phyloP scores from a whole-genome alignment of 2,888 invertebrate genomes.

The Drosophila koepferae region DNA sequence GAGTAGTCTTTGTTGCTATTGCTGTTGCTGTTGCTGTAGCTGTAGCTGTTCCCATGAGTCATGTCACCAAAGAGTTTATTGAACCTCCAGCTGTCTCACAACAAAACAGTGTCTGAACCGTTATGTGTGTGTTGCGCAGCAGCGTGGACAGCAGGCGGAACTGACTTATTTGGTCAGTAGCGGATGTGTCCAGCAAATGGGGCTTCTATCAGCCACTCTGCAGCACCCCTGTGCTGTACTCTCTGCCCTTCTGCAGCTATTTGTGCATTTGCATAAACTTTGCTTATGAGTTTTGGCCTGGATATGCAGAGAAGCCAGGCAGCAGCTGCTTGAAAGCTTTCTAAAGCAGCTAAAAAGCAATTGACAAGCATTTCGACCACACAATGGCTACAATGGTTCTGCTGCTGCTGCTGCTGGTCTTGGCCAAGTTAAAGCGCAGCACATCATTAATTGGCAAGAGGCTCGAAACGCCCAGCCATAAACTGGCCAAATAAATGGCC shows the following conservation, averaged over 20 bases:
- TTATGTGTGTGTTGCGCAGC: slow-evolving; percentile 18
- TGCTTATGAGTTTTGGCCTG: slow-evolving; percentile 67
- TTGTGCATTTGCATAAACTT: slow-evolving; percentile 75
- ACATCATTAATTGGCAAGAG: slow-evolving; percentile 14
- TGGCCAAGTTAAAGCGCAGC: slow-evolving; percentile 11
- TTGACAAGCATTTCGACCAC: slow-evolving; percentile 40
- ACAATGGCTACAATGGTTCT: slow-evolving; percentile 21
- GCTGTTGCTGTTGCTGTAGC: neutral
- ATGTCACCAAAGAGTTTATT: slow-evolving; percentile 65
- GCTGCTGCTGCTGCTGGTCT: neutral
- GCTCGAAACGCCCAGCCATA: slow-evolving; percentile 26
- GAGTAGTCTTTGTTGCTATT: neutral
- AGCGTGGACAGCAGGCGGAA: slow-evolving; percentile 29
- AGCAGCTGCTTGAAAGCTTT: slow-evolving; percentile 75
- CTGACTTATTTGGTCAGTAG: slow-evolving; percentile 64
- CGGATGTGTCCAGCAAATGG: slow-evolving; percentile 25
- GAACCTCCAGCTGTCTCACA: slow-evolving; percentile 49
- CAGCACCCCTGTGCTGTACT: no score
- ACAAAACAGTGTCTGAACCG: slow-evolving; percentile 27
- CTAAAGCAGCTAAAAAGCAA: slow-evolving; percentile 46
- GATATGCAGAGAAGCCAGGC: slow-evolving; percentile 36
- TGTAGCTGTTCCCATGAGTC: slow-evolving; percentile 53
- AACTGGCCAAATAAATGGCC: slow-evolving; percentile 50
- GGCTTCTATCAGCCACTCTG: neutral
- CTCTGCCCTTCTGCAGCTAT: neutral